A percentile compares a stretch with the other conserved stretches of the same genome.
Evolutionary conservation across 1,140 invertebrate genomes (phyloP).

Genomic region (Samia ricini): DNA sequence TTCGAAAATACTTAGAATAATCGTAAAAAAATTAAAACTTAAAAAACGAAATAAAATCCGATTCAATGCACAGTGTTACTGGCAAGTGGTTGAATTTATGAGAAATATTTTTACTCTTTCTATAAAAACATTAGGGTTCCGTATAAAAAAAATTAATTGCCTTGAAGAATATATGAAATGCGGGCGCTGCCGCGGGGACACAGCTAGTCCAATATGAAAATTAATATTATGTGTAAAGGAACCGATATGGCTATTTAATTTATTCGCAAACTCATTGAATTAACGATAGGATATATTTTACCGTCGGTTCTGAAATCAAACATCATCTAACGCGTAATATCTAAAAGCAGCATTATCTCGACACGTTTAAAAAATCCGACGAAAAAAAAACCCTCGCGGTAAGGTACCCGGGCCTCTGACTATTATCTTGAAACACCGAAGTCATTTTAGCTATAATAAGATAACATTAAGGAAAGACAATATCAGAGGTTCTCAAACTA

Average conservation of each 20-base stretch:
- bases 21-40: too few species aligned
- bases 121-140: too few species aligned
- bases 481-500: slow-evolving; percentile 44
- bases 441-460: slow-evolving; percentile 78
- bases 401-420: slow-evolving; percentile 50
- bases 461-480: slow-evolving; percentile 72
- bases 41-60: too few species aligned
- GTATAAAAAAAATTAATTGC: too few species aligned
- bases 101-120: too few species aligned
- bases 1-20: too few species aligned
- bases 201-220: too few species aligned
- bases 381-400: slow-evolving; percentile 69
- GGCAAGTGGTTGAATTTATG: too few species aligned
- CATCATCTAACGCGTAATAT: slow-evolving; percentile 64
- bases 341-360: slow-evolving; percentile 64
- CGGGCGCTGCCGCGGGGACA: too few species aligned
- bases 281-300: neutral
- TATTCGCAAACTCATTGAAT: neutral
- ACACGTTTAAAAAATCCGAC: slow-evolving; percentile 40
- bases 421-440: slow-evolving; percentile 76
- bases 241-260: neutral
- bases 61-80: too few species aligned
- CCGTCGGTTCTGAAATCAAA: slow-evolving; percentile 44
- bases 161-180: too few species aligned
- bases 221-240: neutral